Percentiles rank a stretch among this genome's conserved stretches.
Conservation (phyloP, 2,888 invertebrate genomes). For the Pseudococcus viburni region DNA sequence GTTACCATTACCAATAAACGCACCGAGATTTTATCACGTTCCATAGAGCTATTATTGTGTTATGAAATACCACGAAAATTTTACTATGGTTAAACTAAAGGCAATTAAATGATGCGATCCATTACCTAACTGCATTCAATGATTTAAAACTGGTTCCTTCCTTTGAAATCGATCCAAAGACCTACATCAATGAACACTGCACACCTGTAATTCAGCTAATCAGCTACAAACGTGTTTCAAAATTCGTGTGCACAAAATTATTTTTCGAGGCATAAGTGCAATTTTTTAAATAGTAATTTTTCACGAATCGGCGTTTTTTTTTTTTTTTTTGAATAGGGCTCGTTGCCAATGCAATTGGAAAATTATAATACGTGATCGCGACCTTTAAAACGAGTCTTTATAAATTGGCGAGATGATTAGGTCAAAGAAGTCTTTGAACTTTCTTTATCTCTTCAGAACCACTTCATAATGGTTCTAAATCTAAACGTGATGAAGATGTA, state of each 20-base stretch:
- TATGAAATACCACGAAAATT: conserved; percentile 22
- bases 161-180: conserved; percentile 37
- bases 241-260: conserved; percentile 30
- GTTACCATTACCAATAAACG: conserved; percentile 12
- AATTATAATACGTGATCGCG: neutral
- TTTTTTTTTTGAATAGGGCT: neutral
- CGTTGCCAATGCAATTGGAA: neutral
- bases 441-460: neutral
- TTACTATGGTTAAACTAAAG: neutral
- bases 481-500: neutral
- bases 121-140: conserved; percentile 41
- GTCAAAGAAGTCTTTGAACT: neutral
- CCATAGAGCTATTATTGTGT: neutral
- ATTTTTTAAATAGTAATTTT: conserved; percentile 13
- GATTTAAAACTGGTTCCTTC: conserved; percentile 21
- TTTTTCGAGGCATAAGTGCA: conserved; percentile 12
- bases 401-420: neutral
- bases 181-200: conserved; percentile 30
- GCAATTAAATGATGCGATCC: conserved; percentile 52
- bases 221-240: conserved; percentile 1
- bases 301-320: neutral
- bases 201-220: conserved; percentile 38
- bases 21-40: conserved; percentile 36
- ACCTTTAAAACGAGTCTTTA: neutral
- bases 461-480: neutral